Evolutionary conservation across 2,113 vertebrate species (phyloP).

Genomic region (Nyctibius bracteatus): DNA sequence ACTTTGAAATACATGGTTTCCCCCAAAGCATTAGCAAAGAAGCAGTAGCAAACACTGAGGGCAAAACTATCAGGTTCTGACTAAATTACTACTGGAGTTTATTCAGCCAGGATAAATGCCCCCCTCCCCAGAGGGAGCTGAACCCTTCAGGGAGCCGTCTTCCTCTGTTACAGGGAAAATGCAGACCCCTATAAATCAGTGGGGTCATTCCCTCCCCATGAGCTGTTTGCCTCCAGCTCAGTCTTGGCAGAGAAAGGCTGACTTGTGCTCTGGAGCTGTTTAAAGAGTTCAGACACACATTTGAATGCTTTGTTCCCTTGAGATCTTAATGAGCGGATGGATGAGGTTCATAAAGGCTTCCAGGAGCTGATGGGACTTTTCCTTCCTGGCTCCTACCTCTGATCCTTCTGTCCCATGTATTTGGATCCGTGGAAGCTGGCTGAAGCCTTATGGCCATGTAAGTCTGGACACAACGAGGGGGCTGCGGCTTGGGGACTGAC

Average conservation of each 20-base stretch:
- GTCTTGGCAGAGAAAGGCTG: background rate
- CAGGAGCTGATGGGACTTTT: background rate
- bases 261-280: background rate
- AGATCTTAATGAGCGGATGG: background rate
- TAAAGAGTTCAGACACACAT: background rate
- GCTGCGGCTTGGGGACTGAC: background rate
- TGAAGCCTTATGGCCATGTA: background rate
- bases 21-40: background rate
- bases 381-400: background rate
- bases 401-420: background rate
- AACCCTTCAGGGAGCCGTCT: background rate
- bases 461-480: background rate
- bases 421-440: background rate
- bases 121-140: background rate
- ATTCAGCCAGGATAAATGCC: background rate
- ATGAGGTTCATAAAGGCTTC: background rate
- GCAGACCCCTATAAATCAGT: background rate
- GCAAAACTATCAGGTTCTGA: background rate
- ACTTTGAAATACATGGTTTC: background rate
- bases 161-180: background rate
- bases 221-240: background rate
- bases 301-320: background rate
- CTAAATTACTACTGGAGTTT: background rate
- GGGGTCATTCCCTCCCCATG: accelerated
- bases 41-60: background rate